Evolutionary conservation across 2,113 vertebrate species (phyloP).

Genomic region (Columba janthina): DNA sequence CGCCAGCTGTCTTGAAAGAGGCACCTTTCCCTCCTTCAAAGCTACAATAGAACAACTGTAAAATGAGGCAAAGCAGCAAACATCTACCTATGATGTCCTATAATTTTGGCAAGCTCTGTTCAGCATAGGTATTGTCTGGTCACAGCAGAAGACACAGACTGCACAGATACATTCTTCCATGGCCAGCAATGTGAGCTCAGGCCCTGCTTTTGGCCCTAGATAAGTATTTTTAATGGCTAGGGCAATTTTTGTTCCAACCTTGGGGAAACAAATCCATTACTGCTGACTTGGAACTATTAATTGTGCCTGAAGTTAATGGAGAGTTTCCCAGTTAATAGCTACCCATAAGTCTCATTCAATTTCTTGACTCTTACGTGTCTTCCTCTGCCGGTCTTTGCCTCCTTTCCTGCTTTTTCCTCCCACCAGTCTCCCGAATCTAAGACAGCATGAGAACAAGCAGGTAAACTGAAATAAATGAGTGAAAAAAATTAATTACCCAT

Average conservation of each 20-base stretch:
- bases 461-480: neutral
- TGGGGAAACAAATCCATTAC: neutral
- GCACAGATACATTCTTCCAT: neutral
- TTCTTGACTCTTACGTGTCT: neutral
- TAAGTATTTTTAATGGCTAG: neutral
- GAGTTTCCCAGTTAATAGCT: neutral
- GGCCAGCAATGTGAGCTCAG: accelerated
- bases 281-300: neutral
- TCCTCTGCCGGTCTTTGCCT: neutral
- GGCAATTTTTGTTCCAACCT: neutral
- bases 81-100: accelerated
- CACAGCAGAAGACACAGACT: neutral
- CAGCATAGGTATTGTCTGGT: neutral
- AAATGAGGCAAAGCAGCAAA: neutral
- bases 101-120: neutral
- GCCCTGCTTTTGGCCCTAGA: neutral
- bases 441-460: neutral
- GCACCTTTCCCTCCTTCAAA: neutral
- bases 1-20: neutral
- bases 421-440: neutral
- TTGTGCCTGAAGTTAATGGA: neutral
- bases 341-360: neutral
- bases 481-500: neutral
- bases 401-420: neutral
- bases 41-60: neutral